phyloP scores from a whole-genome alignment of 2,797 vertebrate species.

The Rhodeus uyekii region DNA sequence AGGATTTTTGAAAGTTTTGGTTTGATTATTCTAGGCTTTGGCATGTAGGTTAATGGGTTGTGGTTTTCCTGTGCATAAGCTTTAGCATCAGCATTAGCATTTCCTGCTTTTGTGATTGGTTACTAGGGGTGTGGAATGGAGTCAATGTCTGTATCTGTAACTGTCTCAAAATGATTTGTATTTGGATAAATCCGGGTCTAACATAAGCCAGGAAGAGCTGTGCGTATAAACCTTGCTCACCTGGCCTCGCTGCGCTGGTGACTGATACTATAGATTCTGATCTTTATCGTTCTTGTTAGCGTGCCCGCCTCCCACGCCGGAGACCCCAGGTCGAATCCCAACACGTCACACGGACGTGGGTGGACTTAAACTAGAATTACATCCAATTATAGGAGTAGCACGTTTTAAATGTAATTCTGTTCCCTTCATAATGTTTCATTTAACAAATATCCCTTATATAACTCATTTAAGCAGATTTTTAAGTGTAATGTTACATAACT shows the following conservation, averaged over 20 bases:
- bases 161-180: neutral
- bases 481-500: too few relatives aligned
- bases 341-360: too few relatives aligned
- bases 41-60: conserved; percentile 57
- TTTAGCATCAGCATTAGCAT: conserved; percentile 41
- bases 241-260: too few relatives aligned
- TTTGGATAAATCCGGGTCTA: neutral
- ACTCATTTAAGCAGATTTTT: too few relatives aligned
- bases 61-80: conserved; percentile 51
- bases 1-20: neutral
- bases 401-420: neutral
- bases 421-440: too few relatives aligned
- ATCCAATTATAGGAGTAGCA: neutral
- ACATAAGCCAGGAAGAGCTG: too few relatives aligned
- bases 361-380: neutral
- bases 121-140: neutral
- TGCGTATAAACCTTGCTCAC: too few relatives aligned
- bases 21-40: conserved; percentile 39
- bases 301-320: too few relatives aligned
- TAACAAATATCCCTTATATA: too few relatives aligned
- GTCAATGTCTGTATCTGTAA: neutral
- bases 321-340: too few relatives aligned
- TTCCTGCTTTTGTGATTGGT: conserved; percentile 49
- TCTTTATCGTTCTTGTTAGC: too few relatives aligned
- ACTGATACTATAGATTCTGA: too few relatives aligned